These are phyloP conservation scores for Gymnocypris eckloni DNA, from an alignment of 2,797 vertebrate genomes.

Conservation along the genomic window DNA sequence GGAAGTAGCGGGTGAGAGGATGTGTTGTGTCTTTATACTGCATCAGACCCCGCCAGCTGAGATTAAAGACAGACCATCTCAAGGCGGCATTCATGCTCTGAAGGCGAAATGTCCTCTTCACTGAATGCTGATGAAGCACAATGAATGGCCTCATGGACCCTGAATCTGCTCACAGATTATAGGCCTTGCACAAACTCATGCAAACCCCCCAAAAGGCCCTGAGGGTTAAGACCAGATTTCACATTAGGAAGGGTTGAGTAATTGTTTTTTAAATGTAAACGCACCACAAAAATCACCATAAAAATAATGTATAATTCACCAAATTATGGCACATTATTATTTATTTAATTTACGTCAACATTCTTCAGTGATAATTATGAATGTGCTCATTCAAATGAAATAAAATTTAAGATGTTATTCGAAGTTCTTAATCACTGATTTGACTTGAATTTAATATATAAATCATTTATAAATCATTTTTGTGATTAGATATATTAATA, in stretches of 20 bases:
- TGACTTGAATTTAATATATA: not conserved
- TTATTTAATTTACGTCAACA: not conserved
- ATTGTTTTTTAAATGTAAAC: not conserved
- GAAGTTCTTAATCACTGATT: not conserved
- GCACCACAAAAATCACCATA: not conserved
- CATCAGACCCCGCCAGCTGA: slow-evolving; percentile 87
- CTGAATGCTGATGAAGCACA: slow-evolving; percentile 88
- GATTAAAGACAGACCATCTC: slow-evolving; percentile 88
- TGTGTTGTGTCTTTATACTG: slow-evolving; percentile 85
- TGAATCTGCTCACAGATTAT: slow-evolving; percentile 78
- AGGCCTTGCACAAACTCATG: slow-evolving; percentile 63
- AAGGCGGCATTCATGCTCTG: slow-evolving; percentile 87
- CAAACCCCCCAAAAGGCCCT: slow-evolving; percentile 46
- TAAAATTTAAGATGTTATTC: not conserved
- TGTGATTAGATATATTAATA: slow-evolving; percentile 32
- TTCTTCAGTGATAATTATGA: not conserved
- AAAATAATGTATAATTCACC: not conserved
- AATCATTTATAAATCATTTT: slow-evolving; percentile 63
- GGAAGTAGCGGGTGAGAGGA: slow-evolving; percentile 65
- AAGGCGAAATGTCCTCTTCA: slow-evolving; percentile 78
- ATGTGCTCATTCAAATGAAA: not conserved
- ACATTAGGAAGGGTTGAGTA: slow-evolving; percentile 43
- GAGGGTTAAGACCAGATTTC: slow-evolving; percentile 68
- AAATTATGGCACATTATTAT: not conserved
- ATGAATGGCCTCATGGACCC: slow-evolving; percentile 89